Conservation (phyloP, 2,797 vertebrate genomes). For the Oceanodroma leucorhoa region DNA sequence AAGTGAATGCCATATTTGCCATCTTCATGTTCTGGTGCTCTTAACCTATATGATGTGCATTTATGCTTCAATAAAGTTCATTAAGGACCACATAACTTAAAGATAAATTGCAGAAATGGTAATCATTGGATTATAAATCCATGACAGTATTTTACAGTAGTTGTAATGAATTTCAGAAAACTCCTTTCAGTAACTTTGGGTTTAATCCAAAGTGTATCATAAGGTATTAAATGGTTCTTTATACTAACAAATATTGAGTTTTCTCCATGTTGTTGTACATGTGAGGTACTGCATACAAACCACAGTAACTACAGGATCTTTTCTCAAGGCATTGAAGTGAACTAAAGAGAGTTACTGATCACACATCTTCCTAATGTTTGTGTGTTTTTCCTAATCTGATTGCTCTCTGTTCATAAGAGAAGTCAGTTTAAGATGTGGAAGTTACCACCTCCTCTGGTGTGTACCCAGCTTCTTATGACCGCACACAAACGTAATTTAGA, state of each 20-base stretch:
- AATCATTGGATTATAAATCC: constrained; percentile 16
- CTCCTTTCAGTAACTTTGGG: not conserved
- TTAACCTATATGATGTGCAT: not conserved
- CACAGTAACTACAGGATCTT: not conserved
- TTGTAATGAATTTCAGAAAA: not conserved
- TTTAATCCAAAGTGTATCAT: not conserved
- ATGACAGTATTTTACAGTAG: not conserved
- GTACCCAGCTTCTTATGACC: not conserved
- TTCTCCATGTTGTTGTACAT: not conserved
- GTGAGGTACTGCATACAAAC: not conserved
- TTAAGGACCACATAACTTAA: not conserved
- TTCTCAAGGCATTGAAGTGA: not conserved
- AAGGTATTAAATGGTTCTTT: not conserved
- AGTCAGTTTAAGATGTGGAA: not conserved
- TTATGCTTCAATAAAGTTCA: constrained; percentile 18
- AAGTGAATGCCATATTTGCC: not conserved
- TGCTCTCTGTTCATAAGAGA: not conserved
- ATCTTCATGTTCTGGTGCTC: not conserved
- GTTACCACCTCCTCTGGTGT: not conserved
- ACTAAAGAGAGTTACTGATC: not conserved
- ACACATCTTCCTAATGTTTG: not conserved
- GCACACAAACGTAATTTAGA: not conserved
- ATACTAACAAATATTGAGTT: not conserved
- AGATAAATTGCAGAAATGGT: not conserved
- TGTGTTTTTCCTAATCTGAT: not conserved